Evolutionary conservation across 1,140 invertebrate genomes (phyloP).

Genomic region (Tenebrio molitor): DNA sequence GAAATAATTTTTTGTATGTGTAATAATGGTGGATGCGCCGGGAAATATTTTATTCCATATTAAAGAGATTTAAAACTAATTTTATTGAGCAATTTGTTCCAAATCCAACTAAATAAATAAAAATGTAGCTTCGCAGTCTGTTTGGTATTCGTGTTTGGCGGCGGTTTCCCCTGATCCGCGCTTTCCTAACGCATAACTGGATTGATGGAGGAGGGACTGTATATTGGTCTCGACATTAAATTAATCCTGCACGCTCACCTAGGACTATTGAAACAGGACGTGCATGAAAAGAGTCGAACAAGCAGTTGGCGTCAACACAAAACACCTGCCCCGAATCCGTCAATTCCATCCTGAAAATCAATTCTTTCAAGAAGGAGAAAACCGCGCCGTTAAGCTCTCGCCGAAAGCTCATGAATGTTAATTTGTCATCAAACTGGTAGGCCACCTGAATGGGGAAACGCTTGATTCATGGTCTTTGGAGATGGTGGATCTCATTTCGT

Average conservation of each 20-base stretch:
- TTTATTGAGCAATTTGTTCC: too few species aligned
- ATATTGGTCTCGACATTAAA: not conserved
- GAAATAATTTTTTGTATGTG: too few species aligned
- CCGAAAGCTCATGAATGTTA: slow-evolving; percentile 40
- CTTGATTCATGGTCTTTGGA: slow-evolving; percentile 35
- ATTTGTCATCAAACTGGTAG: slow-evolving; percentile 18
- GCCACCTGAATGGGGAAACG: slow-evolving; percentile 1
- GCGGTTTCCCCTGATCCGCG: not conserved
- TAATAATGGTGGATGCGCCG: too few species aligned
- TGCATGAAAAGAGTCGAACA: not conserved
- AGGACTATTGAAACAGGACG: not conserved
- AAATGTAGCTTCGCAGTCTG: too few species aligned
- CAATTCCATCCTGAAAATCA: too few species aligned
- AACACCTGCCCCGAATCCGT: too few species aligned
- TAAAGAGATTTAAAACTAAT: too few species aligned
- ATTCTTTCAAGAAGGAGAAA: too few species aligned
- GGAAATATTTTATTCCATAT: too few species aligned
- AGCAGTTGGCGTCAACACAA: not conserved
- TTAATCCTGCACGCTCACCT: not conserved
- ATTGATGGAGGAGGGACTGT: not conserved
- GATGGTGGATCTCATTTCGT: slow-evolving; percentile 22
- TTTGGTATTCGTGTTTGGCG: not conserved
- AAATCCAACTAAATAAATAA: too few species aligned
- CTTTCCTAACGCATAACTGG: not conserved
- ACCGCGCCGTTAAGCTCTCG: too few species aligned